Evolutionary conservation across 2,113 vertebrate genomes (phyloP), one percentile per base, ranked within the genome.

Genomic region (Ceyx cyanopectus): DNA sequence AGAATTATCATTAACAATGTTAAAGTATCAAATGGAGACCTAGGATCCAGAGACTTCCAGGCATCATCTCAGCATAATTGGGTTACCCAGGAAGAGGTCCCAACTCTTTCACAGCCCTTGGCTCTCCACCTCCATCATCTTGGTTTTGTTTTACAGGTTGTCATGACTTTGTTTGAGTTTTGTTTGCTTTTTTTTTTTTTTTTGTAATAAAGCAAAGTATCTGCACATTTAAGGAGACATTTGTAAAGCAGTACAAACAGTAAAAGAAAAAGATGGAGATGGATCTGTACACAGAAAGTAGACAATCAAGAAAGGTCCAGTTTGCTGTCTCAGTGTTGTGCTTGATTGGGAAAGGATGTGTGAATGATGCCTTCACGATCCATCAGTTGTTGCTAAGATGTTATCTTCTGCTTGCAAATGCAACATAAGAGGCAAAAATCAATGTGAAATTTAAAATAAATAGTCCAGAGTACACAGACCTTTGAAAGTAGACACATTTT

Each of bases 1-100:
- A 97, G 98, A 98, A 98, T 98, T 98, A 98, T 97, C 98, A 98
- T 98, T 98, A 98, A 97, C 97, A 97, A 95, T 97, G 97, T 97
- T 98, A 97, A 98, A 98, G 96, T 98, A 98, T 98, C 97, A 98
- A 94, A 97, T 54, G 14, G 97, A 96, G 95, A 94, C 96, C 90
- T 90, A 48, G 96, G 93, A 97, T 97, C 96, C 78, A n/a, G 89
- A 95, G 89, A 85, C 95, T 96, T 94, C 74, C 76, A 97, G 94
- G 94, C 96, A 97, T 63, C 93, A 93, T 97, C 94, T 94, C 93
- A 58, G 40, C 87, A 91, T 97, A 97, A 97, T 54, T 95, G 91
- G 81, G 83, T 93, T 93, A 93, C 92, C 82, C 74, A 76, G 60
- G 69, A 96, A 92, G 54, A 94, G 65, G 77, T 95, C 94, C 94